Evolutionary conservation across 2,797 vertebrate species (phyloP).

Genomic region (Alfaro cultratus): DNA sequence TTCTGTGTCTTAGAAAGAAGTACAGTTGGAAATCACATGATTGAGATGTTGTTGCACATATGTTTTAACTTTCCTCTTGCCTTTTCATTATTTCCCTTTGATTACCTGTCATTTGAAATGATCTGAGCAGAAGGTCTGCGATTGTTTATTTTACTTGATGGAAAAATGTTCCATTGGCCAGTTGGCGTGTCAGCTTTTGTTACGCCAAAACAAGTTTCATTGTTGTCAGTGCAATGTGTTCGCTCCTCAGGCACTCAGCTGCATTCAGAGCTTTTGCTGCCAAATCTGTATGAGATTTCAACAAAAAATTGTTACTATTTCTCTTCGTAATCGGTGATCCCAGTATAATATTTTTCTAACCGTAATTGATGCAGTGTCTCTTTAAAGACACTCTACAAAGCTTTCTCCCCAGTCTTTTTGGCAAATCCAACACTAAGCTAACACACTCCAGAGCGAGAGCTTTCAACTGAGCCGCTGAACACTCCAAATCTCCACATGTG

Average conservation of each 20-base stretch:
- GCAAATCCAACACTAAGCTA: conserved; percentile 39
- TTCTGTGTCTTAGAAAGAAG: not conserved
- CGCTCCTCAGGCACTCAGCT: not conserved
- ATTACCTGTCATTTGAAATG: conserved; percentile 7
- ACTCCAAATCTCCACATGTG: conserved; percentile 75
- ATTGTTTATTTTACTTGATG: conserved; percentile 1
- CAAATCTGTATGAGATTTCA: conserved; percentile 7
- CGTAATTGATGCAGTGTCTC: conserved; percentile 28
- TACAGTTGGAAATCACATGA: not conserved
- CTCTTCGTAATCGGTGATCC: conserved; percentile 2
- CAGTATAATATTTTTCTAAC: conserved; percentile 17
- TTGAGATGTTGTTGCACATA: conserved; percentile 4
- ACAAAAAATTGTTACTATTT: conserved; percentile 8
- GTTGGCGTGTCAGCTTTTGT: not conserved
- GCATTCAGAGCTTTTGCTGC: not conserved
- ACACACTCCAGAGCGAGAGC: conserved; percentile 27
- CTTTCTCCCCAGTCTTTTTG: conserved; percentile 17
- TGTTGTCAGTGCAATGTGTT: not conserved
- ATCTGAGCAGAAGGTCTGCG: not conserved
- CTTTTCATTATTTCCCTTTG: not conserved
- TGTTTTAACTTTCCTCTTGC: not conserved
- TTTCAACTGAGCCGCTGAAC: conserved; percentile 41
- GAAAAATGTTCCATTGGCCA: not conserved
- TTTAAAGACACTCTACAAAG: conserved; percentile 29
- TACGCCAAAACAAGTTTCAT: not conserved